phyloP scores from a whole-genome alignment of 2,888 invertebrate genomes.

The Girardia tigrina region DNA sequence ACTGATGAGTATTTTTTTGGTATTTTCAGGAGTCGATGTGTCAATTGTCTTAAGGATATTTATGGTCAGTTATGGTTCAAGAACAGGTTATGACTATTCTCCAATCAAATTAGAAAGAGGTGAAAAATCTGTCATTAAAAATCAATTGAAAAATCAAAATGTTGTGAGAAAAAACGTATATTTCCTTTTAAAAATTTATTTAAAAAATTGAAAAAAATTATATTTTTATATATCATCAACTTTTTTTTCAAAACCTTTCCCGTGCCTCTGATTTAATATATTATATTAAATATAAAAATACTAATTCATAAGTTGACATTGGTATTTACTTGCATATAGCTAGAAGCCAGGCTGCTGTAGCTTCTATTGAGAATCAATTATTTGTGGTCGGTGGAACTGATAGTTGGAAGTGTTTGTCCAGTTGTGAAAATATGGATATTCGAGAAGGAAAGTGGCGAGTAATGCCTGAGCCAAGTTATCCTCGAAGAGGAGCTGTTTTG shows the following conservation, averaged over 20 bases:
- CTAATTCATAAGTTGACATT: neutral
- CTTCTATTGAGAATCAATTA: slow-evolving; percentile 5
- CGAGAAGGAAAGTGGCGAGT: neutral
- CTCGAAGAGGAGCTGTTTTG: neutral
- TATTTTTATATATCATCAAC: neutral
- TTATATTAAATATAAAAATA: neutral
- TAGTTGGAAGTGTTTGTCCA: slow-evolving; percentile 25
- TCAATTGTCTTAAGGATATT: neutral
- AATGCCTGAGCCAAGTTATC: neutral
- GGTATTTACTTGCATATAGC: neutral
- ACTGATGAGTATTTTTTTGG: neutral
- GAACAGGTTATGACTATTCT: neutral
- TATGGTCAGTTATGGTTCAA: neutral
- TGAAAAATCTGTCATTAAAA: no score
- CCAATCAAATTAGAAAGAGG: no score
- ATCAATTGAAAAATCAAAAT: neutral
- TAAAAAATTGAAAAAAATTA: neutral
- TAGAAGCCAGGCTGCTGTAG: slow-evolving; percentile 13
- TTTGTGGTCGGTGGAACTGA: slow-evolving; percentile 16
- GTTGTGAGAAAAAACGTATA: neutral
- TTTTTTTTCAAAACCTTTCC: neutral
- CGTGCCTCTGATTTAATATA: neutral
- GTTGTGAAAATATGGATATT: neutral
- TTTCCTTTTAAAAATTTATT: neutral
- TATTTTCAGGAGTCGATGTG: neutral